Conservation (phyloP, 1,140 invertebrate genomes). For the Euura saliciscinereae region DNA sequence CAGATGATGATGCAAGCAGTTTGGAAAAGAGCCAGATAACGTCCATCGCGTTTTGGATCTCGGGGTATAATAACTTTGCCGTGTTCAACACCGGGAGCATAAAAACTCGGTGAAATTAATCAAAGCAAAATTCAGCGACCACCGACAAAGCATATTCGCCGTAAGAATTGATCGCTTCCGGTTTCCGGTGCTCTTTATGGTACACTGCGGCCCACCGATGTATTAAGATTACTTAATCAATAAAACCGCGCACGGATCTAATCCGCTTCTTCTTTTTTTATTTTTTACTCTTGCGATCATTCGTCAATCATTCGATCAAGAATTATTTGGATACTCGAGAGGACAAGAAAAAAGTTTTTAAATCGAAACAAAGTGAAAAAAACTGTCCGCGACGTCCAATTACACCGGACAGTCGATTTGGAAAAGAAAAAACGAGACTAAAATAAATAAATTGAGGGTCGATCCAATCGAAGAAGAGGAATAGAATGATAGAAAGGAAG, state of each 20-base stretch:
- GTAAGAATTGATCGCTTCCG: conserved; percentile 62
- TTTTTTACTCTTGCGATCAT: conserved; percentile 9
- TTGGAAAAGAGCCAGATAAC: conserved; percentile 1
- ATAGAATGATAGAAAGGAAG: background rate
- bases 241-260: conserved; percentile 53
- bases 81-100: background rate
- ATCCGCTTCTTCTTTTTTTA: conserved; percentile 52
- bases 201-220: conserved; percentile 62
- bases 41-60: background rate
- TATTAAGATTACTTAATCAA: conserved; percentile 64
- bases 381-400: background rate
- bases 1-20: background rate
- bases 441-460: background rate
- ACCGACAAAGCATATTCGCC: conserved; percentile 62
- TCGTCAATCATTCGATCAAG: background rate
- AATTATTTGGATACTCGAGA: too few relatives aligned
- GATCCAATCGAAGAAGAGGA: background rate
- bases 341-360: too few relatives aligned
- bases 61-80: background rate
- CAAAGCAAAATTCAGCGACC: conserved; percentile 63
- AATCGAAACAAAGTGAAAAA: too few relatives aligned
- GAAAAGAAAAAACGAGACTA: background rate
- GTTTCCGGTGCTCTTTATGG: conserved; percentile 60
- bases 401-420: background rate
- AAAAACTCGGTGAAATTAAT: conserved; percentile 57